These are phyloP conservation scores for Periphyllus acericola DNA, from an alignment of 2,888 invertebrate species.

Conservation along the genomic window DNA sequence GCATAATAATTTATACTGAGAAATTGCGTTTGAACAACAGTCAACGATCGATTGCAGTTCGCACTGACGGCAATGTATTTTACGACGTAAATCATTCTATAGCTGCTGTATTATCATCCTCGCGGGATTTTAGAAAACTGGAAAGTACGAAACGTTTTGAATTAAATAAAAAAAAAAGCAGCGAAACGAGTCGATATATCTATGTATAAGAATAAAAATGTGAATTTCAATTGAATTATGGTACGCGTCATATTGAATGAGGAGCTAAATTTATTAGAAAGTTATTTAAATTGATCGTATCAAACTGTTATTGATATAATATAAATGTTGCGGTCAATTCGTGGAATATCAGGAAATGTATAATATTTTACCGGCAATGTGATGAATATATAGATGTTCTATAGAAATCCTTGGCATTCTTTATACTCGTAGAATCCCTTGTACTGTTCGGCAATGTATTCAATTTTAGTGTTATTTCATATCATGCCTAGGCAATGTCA, in stretches of 20 bases:
- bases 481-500: no score
- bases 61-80: slow-evolving; percentile 11
- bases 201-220: slow-evolving; percentile 15
- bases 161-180: slow-evolving; percentile 30
- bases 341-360: no score
- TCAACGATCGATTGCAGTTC: no score
- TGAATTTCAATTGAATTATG: not conserved
- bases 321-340: no score
- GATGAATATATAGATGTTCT: no score
- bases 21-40: slow-evolving; percentile 3
- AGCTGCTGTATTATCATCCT: not conserved
- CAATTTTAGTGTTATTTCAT: no score
- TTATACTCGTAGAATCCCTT: no score
- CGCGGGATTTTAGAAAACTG: not conserved
- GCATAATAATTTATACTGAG: not conserved
- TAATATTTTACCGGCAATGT: no score
- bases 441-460: no score
- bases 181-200: slow-evolving; percentile 20
- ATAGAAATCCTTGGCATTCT: no score
- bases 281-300: slow-evolving; percentile 21
- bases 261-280: slow-evolving; percentile 9
- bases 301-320: no score
- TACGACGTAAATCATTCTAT: not conserved
- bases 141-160: slow-evolving; percentile 9
- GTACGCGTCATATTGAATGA: not conserved